A percentile compares a stretch with the other conserved stretches of the same genome.
Conservation (phyloP, 2,797 vertebrate genomes). For the Helostoma temminkii region DNA sequence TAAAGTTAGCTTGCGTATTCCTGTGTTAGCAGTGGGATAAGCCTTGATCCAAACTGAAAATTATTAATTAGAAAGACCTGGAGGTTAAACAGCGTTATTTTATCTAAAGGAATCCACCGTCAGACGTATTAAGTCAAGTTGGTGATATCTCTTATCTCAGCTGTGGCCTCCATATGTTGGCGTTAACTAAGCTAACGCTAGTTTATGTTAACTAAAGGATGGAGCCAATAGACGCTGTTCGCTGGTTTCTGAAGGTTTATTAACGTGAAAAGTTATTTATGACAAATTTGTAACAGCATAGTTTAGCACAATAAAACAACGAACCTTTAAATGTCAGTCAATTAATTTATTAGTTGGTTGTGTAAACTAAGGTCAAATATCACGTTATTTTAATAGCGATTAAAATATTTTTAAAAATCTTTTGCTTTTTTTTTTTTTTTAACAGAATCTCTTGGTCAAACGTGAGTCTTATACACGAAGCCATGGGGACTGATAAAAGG, state of each 20-base stretch:
- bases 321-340: too few relatives aligned
- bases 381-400: too few relatives aligned
- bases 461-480: background rate
- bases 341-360: background rate
- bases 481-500: slow-evolving; percentile 71
- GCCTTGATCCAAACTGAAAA: background rate
- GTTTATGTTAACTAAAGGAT: too few relatives aligned
- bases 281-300: background rate
- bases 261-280: background rate
- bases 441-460: background rate
- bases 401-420: too few relatives aligned
- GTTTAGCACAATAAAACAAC: background rate
- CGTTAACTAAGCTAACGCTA: too few relatives aligned
- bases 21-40: background rate
- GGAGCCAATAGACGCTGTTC: too few relatives aligned
- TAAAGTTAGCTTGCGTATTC: background rate
- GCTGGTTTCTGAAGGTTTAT: background rate
- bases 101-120: background rate
- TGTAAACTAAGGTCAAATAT: fast-evolving
- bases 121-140: background rate
- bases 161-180: background rate
- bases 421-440: background rate
- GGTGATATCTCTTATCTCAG: background rate
- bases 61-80: background rate
- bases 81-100: background rate